These are phyloP conservation scores for Philonicus albiceps DNA, from an alignment of 2,888 invertebrate species.

Conservation along the genomic window DNA sequence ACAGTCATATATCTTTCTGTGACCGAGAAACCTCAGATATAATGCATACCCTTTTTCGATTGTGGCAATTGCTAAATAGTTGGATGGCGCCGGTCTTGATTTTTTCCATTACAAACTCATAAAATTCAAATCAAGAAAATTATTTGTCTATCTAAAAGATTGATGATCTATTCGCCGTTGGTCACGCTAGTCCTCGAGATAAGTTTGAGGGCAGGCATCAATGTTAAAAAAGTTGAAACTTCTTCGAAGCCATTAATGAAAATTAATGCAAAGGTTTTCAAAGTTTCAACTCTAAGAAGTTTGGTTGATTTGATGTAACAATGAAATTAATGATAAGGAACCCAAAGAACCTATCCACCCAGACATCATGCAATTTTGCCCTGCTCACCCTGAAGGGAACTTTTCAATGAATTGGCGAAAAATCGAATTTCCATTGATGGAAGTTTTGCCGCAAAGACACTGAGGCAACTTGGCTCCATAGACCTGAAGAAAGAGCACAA, in stretches of 20 bases:
- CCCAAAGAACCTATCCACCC: neutral
- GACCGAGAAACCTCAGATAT: neutral
- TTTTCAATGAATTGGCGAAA: constrained; percentile 33
- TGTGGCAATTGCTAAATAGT: neutral
- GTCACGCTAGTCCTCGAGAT: neutral
- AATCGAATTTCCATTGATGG: constrained; percentile 34
- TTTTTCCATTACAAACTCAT: neutral
- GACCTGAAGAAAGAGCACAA: neutral
- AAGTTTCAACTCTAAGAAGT: neutral
- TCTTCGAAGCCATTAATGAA: neutral
- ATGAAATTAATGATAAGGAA: neutral
- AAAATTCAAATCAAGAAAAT: neutral
- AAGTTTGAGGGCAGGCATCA: neutral
- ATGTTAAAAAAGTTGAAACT: neutral
- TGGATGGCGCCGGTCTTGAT: neutral
- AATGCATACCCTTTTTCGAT: neutral
- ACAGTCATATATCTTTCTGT: neutral
- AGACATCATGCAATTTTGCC: neutral
- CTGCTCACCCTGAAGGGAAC: neutral
- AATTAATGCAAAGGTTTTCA: neutral
- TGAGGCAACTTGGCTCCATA: neutral
- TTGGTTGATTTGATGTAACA: neutral
- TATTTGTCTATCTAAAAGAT: neutral
- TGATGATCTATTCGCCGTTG: neutral
- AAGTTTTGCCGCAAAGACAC: neutral